Conservation (phyloP, 2,113 vertebrate genomes). For the Sinosuthora webbiana region DNA sequence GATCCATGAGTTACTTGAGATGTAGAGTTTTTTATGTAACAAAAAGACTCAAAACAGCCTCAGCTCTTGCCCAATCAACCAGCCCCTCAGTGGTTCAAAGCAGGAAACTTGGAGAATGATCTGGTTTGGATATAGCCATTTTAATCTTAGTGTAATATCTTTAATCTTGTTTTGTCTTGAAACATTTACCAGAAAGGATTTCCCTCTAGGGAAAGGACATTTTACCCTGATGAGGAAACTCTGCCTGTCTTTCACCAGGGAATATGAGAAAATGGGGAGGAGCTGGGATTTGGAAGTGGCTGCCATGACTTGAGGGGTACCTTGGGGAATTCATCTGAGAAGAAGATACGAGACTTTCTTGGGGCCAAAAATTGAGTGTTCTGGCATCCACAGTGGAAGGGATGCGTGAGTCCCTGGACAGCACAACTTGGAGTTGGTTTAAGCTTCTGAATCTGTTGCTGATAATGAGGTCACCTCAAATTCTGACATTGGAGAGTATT, state of each 20-base stretch:
- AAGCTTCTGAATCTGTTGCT: background rate
- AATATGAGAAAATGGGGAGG: background rate
- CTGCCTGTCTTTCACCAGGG: background rate
- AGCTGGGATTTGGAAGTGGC: background rate
- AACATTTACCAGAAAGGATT: conserved; percentile 27
- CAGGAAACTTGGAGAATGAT: background rate
- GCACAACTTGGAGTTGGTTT: background rate
- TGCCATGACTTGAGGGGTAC: background rate
- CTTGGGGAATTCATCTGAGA: background rate
- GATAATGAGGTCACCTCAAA: background rate
- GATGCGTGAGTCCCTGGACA: background rate
- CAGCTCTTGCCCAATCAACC: background rate
- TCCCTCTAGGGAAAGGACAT: background rate
- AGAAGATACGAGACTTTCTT: background rate
- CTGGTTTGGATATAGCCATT: background rate
- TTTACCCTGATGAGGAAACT: background rate
- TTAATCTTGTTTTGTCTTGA: conserved; percentile 22
- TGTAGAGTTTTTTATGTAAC: background rate
- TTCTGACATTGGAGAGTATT: background rate
- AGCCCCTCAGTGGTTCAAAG: background rate
- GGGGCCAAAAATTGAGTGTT: background rate
- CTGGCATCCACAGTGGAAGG: background rate
- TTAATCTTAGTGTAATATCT: background rate
- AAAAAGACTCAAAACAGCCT: background rate
- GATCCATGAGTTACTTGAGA: background rate